Evolutionary conservation across 2,888 invertebrate genomes (phyloP).

Genomic region (Stegophylla sp.): DNA sequence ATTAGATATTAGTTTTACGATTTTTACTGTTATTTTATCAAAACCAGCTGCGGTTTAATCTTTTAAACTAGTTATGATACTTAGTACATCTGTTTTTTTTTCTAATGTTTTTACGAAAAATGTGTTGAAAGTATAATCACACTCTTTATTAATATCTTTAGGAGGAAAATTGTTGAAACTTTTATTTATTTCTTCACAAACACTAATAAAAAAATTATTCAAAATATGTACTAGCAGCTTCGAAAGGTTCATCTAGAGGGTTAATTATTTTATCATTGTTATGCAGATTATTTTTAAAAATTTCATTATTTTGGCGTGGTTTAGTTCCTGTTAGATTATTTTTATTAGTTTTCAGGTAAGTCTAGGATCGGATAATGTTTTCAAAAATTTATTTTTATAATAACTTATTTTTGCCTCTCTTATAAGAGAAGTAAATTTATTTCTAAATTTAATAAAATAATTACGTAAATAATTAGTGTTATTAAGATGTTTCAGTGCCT

Average conservation of each 20-base stretch:
- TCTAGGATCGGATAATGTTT: not conserved
- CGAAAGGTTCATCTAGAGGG: not conserved
- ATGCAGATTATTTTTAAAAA: not conserved
- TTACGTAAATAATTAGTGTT: not conserved
- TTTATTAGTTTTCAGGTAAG: not conserved
- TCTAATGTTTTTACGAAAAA: too few species aligned
- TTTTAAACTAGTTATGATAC: not conserved
- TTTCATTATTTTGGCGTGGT: too few species aligned
- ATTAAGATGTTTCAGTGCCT: too few species aligned
- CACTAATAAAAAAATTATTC: too few species aligned
- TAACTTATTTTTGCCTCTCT: not conserved
- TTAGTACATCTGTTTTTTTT: not conserved
- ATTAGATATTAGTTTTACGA: not conserved
- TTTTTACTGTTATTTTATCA: too few species aligned
- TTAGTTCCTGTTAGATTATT: too few species aligned
- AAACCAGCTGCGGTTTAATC: not conserved
- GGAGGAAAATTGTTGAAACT: too few species aligned
- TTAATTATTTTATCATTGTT: not conserved
- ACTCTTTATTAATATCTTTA: too few species aligned
- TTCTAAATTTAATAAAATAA: constrained; percentile 21
- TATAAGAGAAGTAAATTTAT: not conserved
- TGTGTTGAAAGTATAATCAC: too few species aligned
- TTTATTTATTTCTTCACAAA: too few species aligned
- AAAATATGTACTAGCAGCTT: too few species aligned
- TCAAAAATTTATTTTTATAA: constrained; percentile 5